phyloP scores from a whole-genome alignment of 2,113 vertebrate genomes.

The Abramis brama region DNA sequence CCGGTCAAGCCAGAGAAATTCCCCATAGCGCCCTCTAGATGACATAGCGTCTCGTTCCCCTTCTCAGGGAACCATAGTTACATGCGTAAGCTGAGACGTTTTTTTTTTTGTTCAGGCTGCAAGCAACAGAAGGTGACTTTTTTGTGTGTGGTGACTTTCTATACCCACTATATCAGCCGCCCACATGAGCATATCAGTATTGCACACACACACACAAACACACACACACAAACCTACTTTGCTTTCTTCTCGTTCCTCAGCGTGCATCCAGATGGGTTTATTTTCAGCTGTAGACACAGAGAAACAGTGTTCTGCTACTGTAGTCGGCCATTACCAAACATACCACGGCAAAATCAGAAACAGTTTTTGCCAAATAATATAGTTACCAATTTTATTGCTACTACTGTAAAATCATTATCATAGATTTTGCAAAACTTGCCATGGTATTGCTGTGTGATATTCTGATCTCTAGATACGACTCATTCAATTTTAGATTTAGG shows the following conservation, averaged over 20 bases:
- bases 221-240: constrained; percentile 74
- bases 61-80: too few species aligned
- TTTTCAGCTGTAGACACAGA: constrained; percentile 74
- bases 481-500: neutral
- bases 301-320: neutral
- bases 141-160: neutral
- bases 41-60: too few species aligned
- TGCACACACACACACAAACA: neutral
- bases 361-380: neutral
- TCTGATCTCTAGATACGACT: neutral
- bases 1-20: too few species aligned
- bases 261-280: constrained; percentile 88
- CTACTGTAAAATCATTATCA: neutral
- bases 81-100: neutral
- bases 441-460: neutral
- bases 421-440: neutral
- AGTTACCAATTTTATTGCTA: neutral
- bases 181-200: neutral
- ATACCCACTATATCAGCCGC: neutral
- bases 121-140: neutral
- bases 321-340: neutral
- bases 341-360: neutral
- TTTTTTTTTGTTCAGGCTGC: too few species aligned
- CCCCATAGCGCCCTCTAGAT: too few species aligned
- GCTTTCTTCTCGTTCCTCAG: constrained; percentile 84